phyloP scores from a whole-genome alignment of 2,888 invertebrate genomes.

The Tyria jacobaeae region DNA sequence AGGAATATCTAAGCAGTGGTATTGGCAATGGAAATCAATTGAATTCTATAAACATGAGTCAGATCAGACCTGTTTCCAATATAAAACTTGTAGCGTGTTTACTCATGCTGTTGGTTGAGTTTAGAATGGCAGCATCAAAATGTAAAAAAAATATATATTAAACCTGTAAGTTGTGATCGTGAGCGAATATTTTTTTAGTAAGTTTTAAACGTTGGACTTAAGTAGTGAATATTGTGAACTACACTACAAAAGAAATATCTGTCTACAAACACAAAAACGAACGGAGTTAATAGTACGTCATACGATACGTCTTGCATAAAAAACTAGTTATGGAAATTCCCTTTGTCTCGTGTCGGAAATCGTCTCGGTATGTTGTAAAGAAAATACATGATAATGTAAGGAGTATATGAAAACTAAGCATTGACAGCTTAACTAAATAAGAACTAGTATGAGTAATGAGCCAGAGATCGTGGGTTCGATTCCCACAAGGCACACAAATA shows the following conservation, averaged over 20 bases:
- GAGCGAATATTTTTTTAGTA: too few relatives aligned
- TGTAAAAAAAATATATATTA: neutral
- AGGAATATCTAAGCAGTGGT: neutral
- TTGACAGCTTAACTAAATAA: too few relatives aligned
- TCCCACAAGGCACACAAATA: too few relatives aligned
- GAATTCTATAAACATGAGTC: neutral
- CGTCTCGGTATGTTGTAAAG: neutral
- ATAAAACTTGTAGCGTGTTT: neutral
- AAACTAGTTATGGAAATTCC: neutral
- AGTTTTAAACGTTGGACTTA: too few relatives aligned
- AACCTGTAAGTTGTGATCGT: too few relatives aligned
- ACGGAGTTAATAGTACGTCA: neutral
- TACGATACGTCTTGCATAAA: neutral
- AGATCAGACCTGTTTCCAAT: neutral
- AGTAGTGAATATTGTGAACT: too few relatives aligned
- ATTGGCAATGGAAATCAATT: neutral
- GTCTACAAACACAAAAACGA: neutral
- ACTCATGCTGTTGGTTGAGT: neutral
- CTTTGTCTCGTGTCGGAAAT: neutral
- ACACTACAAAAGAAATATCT: slow-evolving; percentile 1
- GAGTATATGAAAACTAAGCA: too few relatives aligned
- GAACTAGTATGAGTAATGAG: too few relatives aligned
- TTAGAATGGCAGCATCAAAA: neutral
- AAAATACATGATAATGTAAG: too few relatives aligned
- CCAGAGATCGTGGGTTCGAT: too few relatives aligned